Evolutionary conservation across 2,797 vertebrate genomes (phyloP).

Genomic region (Mormyrops boulengeri): DNA sequence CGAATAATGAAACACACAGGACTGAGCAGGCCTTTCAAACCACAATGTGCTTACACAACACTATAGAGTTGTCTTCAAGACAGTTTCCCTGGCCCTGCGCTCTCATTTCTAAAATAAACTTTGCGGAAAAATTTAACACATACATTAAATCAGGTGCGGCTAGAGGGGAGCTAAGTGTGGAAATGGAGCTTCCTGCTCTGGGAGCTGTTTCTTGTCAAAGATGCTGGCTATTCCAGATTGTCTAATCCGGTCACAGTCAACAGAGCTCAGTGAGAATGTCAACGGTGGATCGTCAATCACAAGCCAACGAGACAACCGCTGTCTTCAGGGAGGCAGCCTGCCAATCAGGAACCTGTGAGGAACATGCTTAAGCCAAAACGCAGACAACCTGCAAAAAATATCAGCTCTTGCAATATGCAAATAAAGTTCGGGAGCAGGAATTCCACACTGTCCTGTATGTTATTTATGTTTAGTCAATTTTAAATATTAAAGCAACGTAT

Average conservation of each 20-base stretch:
- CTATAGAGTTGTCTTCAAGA: not conserved
- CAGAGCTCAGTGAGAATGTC: slow-evolving; percentile 6
- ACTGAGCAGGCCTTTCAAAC: not conserved
- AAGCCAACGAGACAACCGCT: slow-evolving; percentile 5
- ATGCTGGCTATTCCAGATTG: slow-evolving; percentile 4
- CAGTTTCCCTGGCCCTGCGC: not conserved
- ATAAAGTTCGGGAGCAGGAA: not conserved
- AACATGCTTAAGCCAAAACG: not conserved
- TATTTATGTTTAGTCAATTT: not conserved
- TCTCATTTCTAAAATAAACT: not conserved
- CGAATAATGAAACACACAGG: not conserved
- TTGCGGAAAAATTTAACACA: not conserved
- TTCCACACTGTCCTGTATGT: not conserved
- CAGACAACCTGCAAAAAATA: not conserved
- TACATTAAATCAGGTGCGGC: not conserved
- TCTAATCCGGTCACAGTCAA: slow-evolving; percentile 12
- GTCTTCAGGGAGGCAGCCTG: not conserved
- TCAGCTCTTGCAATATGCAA: not conserved
- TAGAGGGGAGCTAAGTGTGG: not conserved
- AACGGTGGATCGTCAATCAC: not conserved
- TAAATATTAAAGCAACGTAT: not conserved
- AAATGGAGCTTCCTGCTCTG: not conserved
- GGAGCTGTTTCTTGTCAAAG: not conserved
- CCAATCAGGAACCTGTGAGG: not conserved
- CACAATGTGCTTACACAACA: not conserved